Base-by-base conservation (phyloP, 2,888 invertebrate species). In the Tenthredo notha region DNA sequence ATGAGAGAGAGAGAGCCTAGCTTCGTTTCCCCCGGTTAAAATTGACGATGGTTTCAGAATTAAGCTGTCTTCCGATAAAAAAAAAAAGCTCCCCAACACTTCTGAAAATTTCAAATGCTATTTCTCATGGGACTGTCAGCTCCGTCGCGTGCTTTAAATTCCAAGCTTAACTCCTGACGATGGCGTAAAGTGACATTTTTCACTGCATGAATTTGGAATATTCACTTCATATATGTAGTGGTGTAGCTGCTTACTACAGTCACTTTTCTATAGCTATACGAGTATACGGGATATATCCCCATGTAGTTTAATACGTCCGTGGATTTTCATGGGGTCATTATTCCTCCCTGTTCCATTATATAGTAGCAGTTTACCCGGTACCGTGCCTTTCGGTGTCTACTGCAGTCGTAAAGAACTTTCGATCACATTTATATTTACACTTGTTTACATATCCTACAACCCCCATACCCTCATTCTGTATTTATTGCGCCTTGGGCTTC, bases 121-220 rank as follows among this genome's bases (percentile, higher is more conserved):
- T 80, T 80, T 80, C 80, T 80, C 80, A 61, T 21, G 80, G 80
- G n/a, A 80, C 80, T 80, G 80, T 80, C 80, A 61, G 80, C 80
- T 37, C 72, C 74, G 74, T 3, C 61, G 61, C 80, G 80, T 29
- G 80, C 80, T 80, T 80, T 80, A 61, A 80, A 80, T 80, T 80
- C 80, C 80, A 21, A 61, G 80, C 80, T 80, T 61, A 80, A 61
- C 80, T 80, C 40, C 80, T 80, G 80, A 80, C 80, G 80, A 61
- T 80, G 61, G 80, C 80, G 61, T 80, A 80, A 80, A 80, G 80
- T 80, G 80, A 80, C 80, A 80, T 80, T 80, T 80, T 80, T 80
- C 80, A 80, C 61, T 80, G 80, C 61, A 61, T 80, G 61, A 80
- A 29, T 80, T 80, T 61, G 33, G 80, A 61, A 40, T 80, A 80